phyloP scores from a whole-genome alignment of 2,888 invertebrate species.

The Pyrrhosoma nymphula region DNA sequence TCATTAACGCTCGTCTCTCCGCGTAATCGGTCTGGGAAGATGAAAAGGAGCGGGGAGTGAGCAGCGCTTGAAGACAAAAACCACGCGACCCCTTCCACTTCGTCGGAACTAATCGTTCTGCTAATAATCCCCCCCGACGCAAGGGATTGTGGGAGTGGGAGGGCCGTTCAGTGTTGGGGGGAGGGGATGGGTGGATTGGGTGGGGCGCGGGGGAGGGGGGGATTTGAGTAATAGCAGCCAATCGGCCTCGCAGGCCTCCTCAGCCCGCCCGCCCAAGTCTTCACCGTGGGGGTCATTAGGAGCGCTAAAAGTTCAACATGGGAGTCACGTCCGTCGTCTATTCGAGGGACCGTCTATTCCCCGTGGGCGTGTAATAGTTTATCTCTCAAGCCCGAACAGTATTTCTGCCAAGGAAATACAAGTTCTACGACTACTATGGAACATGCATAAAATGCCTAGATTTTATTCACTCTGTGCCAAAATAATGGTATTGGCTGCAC shows the following conservation, averaged over 20 bases:
- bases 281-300: constrained; percentile 29
- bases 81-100: not conserved
- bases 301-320: constrained; percentile 53
- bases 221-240: constrained; percentile 35
- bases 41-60: not conserved
- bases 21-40: not conserved
- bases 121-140: constrained; percentile 40
- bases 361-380: constrained; percentile 34
- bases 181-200: not conserved
- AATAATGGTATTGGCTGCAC: too few relatives aligned
- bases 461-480: too few relatives aligned
- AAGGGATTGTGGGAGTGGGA: not conserved
- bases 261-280: not conserved
- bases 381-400: not conserved
- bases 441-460: not conserved
- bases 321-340: constrained; percentile 44
- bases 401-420: not conserved
- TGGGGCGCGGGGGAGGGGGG: not conserved
- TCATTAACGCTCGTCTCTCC: not conserved
- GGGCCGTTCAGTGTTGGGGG: not conserved
- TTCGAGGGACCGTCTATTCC: not conserved
- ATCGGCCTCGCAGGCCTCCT: not conserved
- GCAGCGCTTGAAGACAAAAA: not conserved
- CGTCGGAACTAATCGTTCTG: constrained; percentile 49
- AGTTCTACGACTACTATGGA: not conserved